Conservation (phyloP, 2,888 invertebrate genomes). For the Rhagophthalmus giganteus region DNA sequence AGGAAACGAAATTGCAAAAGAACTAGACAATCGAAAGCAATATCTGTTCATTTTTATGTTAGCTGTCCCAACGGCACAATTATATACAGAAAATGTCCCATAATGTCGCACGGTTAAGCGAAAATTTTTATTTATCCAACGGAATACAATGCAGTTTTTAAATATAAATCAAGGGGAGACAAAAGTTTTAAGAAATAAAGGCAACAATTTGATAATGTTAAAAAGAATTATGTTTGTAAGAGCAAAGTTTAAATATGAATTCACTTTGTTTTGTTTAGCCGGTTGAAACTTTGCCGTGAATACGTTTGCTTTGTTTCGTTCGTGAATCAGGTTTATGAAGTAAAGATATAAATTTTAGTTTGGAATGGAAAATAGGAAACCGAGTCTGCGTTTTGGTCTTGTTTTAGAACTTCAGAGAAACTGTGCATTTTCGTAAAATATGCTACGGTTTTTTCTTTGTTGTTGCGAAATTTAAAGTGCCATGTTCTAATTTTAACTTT, state of each 20-base stretch:
- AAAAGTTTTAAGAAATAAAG: slow-evolving; percentile 26
- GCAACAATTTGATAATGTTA: slow-evolving; percentile 27
- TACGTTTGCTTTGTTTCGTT: slow-evolving; percentile 31
- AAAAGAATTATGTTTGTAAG: slow-evolving; percentile 26
- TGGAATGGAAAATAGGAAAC: slow-evolving; percentile 27
- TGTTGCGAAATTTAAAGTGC: slow-evolving; percentile 6
- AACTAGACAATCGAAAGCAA: slow-evolving; percentile 19
- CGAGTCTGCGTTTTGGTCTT: slow-evolving; percentile 21
- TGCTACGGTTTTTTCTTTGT: slow-evolving; percentile 17
- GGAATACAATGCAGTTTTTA: slow-evolving; percentile 22
- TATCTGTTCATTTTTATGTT: slow-evolving; percentile 28
- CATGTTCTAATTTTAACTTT: background rate
- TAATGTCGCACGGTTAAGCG: slow-evolving; percentile 23
- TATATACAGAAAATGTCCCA: slow-evolving; percentile 27
- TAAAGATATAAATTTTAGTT: slow-evolving; percentile 30
- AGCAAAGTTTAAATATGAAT: slow-evolving; percentile 28
- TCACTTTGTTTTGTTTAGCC: slow-evolving; percentile 23
- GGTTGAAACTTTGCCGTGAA: slow-evolving; percentile 22
- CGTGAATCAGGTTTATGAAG: slow-evolving; percentile 28
- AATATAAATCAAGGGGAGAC: slow-evolving; percentile 25
- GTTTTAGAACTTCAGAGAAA: slow-evolving; percentile 17
- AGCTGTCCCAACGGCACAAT: slow-evolving; percentile 26
- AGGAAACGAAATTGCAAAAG: slow-evolving; percentile 17
- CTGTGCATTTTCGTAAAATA: slow-evolving; percentile 21
- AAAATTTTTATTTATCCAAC: slow-evolving; percentile 24